A percentile compares a stretch with the other conserved stretches of the same genome.
Conservation (phyloP, 2,113 vertebrate species). For the Muntiacus reevesi region DNA sequence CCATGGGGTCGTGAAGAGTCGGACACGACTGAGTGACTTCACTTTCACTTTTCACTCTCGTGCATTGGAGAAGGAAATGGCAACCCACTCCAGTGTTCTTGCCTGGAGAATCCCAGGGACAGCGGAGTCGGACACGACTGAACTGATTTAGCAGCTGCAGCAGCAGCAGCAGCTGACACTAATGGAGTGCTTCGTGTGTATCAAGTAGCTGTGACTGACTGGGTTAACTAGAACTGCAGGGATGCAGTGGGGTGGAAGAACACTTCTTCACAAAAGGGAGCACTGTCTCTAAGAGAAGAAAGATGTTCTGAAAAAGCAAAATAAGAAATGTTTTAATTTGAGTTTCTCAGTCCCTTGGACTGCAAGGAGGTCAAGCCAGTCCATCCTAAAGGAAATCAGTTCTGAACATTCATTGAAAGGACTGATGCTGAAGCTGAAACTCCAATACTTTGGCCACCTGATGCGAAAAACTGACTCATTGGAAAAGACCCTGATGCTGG, state of each 20-base stretch:
- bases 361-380: not conserved
- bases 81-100: not conserved
- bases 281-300: not conserved
- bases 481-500: accelerated
- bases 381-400: not conserved
- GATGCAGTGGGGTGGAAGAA: not conserved
- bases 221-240: not conserved
- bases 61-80: not conserved
- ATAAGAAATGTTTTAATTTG: constrained; percentile 5
- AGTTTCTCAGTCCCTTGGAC: not conserved
- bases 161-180: not conserved
- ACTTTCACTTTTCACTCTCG: not conserved
- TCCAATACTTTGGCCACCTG: not conserved
- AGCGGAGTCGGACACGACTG: accelerated
- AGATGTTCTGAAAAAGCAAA: not conserved
- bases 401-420: not conserved
- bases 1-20: not conserved
- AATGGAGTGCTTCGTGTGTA: not conserved
- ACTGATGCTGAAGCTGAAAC: not conserved
- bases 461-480: not conserved
- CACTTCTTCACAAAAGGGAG: not conserved
- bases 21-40: accelerated
- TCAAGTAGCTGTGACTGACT: not conserved
- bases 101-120: not conserved
- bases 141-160: not conserved